Evolutionary conservation across 1,140 invertebrate species (phyloP).

Genomic region (Musca vetustissima): DNA sequence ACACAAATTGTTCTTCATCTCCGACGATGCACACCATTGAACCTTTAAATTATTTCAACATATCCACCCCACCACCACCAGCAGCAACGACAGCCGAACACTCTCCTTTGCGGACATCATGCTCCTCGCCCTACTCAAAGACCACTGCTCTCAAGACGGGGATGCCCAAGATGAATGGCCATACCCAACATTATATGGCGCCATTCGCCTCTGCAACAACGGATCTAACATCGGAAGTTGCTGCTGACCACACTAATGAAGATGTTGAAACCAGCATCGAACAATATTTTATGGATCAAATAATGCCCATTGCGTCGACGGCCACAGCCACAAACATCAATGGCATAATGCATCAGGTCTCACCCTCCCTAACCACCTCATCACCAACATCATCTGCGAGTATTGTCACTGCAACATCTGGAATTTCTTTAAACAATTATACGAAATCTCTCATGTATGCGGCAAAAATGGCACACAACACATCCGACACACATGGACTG

Average conservation of each 20-base stretch:
- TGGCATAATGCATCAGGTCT: neutral
- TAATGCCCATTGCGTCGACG: slow-evolving; percentile 43
- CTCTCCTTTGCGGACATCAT: neutral
- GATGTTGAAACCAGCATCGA: slow-evolving; percentile 55
- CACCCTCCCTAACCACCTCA: neutral
- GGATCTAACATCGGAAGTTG: slow-evolving; percentile 28
- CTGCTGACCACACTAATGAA: slow-evolving; percentile 5
- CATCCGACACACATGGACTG: neutral
- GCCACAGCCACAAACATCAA: neutral
- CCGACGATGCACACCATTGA: slow-evolving; percentile 26
- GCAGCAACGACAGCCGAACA: neutral
- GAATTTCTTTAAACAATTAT: slow-evolving; percentile 3
- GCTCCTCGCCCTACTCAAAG: neutral
- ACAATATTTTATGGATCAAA: slow-evolving; percentile 56
- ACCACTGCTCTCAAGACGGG: slow-evolving; percentile 1
- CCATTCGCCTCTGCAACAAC: slow-evolving; percentile 24
- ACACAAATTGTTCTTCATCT: slow-evolving; percentile 23
- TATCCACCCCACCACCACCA: slow-evolving; percentile 2
- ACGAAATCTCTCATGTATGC: neutral
- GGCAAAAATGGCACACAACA: slow-evolving; percentile 2
- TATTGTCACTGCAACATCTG: slow-evolving; percentile 3
- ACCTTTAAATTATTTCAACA: slow-evolving; percentile 20
- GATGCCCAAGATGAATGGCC: neutral
- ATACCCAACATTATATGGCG: slow-evolving; percentile 12
- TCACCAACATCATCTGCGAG: no score